Evolutionary conservation across 2,797 vertebrate species (phyloP), one percentile per base, ranked within the genome.

Genomic region (Sarcophilus harrisii): DNA sequence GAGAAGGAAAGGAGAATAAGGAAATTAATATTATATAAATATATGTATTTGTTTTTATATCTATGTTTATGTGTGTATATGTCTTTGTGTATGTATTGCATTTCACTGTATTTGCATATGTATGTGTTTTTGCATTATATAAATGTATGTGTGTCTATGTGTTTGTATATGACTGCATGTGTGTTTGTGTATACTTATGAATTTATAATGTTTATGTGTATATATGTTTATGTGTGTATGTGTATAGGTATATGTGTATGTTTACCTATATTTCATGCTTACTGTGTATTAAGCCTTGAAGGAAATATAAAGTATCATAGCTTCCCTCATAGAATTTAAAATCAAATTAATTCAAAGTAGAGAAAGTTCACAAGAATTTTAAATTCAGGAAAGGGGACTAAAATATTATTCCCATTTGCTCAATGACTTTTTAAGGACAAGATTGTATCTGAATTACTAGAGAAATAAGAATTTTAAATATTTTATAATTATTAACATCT

Each of bases 401-500:
- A 57, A 57, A 49, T 91, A 29, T 90, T 90, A 0, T 73, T 58
- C 73, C 32, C 90, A 52, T 90, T 57, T 55, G 57, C 59, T 57
- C 81, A 55, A 16, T 21, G 54, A 89, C 55, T 54, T 95, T 58
- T 28, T n/a, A 0, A 45, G 92, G 91, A 91, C 81, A 87, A 89
- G n/a, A 38, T 87, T 57, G 30, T 27, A 58, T 58, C 90, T 92
- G 96, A 91, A 93, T 66, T 96, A 93, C 94, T 93, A 59, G 55
- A 94, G 94, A 96, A 90, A 95, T 97, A 60, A n/a, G 24, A 93
- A 92, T 92, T 97, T 90, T 29, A 95, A 96, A 94, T 29, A 93
- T 97, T 95, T 91, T 45, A 21, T 96, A 95, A 96, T 95, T 94
- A 95, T 60, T 96, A 87, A 96, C 96, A 96, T 96, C 93, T 90